Base-by-base conservation (phyloP, 2,113 vertebrate genomes). In the Chlorodrepanis virens region DNA sequence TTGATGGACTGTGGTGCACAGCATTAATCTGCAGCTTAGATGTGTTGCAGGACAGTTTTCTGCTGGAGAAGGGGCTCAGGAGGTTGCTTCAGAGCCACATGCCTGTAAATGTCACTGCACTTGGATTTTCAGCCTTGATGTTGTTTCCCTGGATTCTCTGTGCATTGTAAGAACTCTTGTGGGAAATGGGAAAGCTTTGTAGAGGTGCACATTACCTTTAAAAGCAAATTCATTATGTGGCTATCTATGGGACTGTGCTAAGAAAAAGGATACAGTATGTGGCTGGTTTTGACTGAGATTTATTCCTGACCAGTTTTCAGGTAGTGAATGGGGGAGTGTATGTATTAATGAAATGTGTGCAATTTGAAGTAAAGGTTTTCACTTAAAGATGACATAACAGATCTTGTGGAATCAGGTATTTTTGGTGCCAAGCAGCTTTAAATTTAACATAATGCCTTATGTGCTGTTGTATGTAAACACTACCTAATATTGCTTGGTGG, bases 51-150 rank as follows among this genome's bases (percentile, higher is more conserved):
- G 91, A 18, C 42, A 71, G 68, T 63, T 90, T 63, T 53, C 82
- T 92, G 39, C 63, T 59, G 70, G 60, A 56, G 37, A 83, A 12
- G 19, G 22, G 56, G 64, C 78, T 94, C 82, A 64, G 42, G 72
- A 81, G 54, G 76, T 75, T 86, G 16, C 39, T 60, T 70, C 37
- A 24, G 69, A 83, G 47, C 47, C 61, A 61, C 29, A 5, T 71
- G 63, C 29, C n/a, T 52, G 31, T 89, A 86, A 93, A 95, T 86
- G 61, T 77, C 74, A 90, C 42, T 93, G 76, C 80, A 72, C n/a
- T 89, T 68, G 52, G 45, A 59, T 65, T 85, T 91, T 83, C 69
- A 90, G 49, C 47, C 39, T 39, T 87, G 59, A 56, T 93, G 56
- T 64, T 85, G 60, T 40, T 93, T 54, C 90, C 47, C 25, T 78